These are phyloP conservation scores for Mustelus asterias DNA, from an alignment of 2,113 vertebrate species.

Conservation along the genomic window DNA sequence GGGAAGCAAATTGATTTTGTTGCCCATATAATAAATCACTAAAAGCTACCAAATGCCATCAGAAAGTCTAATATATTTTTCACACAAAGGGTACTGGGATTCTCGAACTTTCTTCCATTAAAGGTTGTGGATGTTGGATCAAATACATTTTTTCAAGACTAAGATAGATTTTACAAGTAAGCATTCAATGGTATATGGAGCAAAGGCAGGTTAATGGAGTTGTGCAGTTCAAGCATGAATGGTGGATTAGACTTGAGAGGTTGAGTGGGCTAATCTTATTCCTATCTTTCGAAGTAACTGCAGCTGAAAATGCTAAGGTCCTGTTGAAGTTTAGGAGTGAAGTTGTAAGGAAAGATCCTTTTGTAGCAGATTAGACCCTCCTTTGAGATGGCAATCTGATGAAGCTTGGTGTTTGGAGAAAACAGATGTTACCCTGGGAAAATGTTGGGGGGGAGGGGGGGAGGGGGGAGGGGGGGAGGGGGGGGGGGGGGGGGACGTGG, in stretches of 20 bases:
- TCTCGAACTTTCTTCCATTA: neutral
- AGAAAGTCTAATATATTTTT: neutral
- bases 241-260: neutral
- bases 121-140: neutral
- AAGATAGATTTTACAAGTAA: neutral
- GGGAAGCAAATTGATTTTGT: neutral
- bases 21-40: neutral
- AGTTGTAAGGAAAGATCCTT: too few relatives aligned
- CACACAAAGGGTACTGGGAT: neutral
- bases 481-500: too few relatives aligned
- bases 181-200: neutral
- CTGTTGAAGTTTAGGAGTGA: neutral
- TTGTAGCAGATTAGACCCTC: too few relatives aligned
- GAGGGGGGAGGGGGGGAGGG: too few relatives aligned
- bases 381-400: too few relatives aligned
- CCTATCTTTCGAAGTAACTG: neutral
- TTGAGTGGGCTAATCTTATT: neutral
- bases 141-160: neutral
- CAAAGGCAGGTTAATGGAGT: neutral
- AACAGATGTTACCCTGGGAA: too few relatives aligned
- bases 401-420: too few relatives aligned
- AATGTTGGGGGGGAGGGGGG: too few relatives aligned
- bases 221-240: neutral
- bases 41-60: neutral
- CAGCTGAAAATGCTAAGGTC: neutral